Evolutionary conservation across 1,140 invertebrate genomes (phyloP).

Genomic region (Drosophila lowei): DNA sequence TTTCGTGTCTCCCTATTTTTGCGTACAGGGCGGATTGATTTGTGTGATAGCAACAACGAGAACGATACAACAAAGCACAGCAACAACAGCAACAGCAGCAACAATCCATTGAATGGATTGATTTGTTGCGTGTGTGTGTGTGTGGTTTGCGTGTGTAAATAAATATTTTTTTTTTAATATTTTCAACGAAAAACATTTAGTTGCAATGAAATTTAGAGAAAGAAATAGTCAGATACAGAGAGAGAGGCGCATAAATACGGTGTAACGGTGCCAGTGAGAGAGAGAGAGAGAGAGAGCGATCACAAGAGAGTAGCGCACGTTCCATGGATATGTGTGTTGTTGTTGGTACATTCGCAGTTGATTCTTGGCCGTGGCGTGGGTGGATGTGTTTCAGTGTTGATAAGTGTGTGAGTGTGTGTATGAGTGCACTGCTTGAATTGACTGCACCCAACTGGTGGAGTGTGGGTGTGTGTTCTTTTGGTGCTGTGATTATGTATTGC

Average conservation of each 20-base stretch:
- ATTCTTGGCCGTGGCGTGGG: not conserved
- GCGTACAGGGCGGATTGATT: slow-evolving; percentile 48
- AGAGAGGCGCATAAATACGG: slow-evolving; percentile 30
- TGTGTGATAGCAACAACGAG: slow-evolving; percentile 44
- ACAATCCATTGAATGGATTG: slow-evolving; percentile 2
- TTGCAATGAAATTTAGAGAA: slow-evolving; percentile 41
- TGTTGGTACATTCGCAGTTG: slow-evolving; percentile 8
- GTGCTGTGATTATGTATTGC: slow-evolving; percentile 47
- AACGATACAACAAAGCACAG: slow-evolving; percentile 33
- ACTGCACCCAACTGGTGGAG: slow-evolving; percentile 6
- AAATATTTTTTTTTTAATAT: slow-evolving; percentile 33
- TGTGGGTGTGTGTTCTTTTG: slow-evolving; percentile 24
- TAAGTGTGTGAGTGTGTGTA: not conserved
- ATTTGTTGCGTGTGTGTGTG: slow-evolving; percentile 38
- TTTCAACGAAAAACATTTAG: slow-evolving; percentile 53
- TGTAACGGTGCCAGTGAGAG: slow-evolving; percentile 32
- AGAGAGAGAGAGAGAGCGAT: slow-evolving; percentile 15
- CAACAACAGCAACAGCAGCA: not conserved
- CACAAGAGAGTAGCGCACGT: slow-evolving; percentile 32
- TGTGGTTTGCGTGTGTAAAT: slow-evolving; percentile 39
- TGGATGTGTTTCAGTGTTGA: not conserved
- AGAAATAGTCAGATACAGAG: slow-evolving; percentile 14
- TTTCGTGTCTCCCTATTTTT: slow-evolving; percentile 81
- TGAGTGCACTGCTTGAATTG: slow-evolving; percentile 1
- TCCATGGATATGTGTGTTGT: slow-evolving; percentile 22